Base-by-base conservation (phyloP, 2,797 vertebrate species). In the Selene dorsalis region DNA sequence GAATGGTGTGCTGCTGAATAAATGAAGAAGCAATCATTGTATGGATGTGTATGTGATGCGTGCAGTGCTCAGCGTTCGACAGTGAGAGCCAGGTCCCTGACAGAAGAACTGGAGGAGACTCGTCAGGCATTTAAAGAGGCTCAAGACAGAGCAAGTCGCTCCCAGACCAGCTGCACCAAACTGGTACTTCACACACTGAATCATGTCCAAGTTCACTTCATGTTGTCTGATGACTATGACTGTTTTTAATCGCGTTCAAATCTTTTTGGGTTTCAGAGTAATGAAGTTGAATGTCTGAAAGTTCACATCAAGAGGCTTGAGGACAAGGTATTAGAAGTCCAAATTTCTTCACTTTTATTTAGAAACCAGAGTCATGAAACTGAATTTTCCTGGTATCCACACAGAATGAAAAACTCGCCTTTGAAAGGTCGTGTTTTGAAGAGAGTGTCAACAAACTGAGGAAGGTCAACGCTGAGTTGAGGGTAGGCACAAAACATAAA, bases 61-160 rank as follows among this genome's bases (percentile, higher is more conserved):
- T 20, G 28, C 45, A 95, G 95, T 74, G 73, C 92, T 74, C 93
- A 96, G 87, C 81, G 89, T 39, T 91, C 91, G 62, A 90, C 83
- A 47, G 70, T 87, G 56, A 93, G 90, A 90, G 78, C 83, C 50
- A 86, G 87, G 69, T 87, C 89, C 16, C 71, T 94, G 65, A 83
- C 89, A 55, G 94, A 95, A 32, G 94, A 96, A 61, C 88, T 96
- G 55, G 95, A 96, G 32, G 95, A 96, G 67, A 89, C 87, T 48
- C 90, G 82, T 24, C 81, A 61, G 43, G 77, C 77, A 0, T 90
- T 91, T 59, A 94, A 88, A 66, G 94, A 95, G 57, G 89, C 91
- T 58, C 92, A 94, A 85, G 94, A 95, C 32, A 89, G 75, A 87
- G 90, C 69, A 41, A 75, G 66, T 59, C 78, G 78, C 58, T 80